Evolutionary conservation across 2,797 vertebrate species (phyloP).

Genomic region (Acanthurus lineatus): DNA sequence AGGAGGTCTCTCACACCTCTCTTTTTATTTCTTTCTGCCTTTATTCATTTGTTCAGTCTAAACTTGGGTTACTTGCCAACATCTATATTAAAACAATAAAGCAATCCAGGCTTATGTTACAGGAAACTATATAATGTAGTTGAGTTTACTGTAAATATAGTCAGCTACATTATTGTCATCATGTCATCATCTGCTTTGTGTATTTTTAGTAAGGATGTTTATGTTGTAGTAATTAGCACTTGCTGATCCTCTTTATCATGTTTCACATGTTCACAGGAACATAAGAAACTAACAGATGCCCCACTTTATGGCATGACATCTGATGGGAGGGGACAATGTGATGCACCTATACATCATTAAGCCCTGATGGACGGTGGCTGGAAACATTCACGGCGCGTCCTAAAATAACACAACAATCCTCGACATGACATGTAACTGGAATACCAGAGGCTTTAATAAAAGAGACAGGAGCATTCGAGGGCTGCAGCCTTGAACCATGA

Average conservation of each 20-base stretch:
- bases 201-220: constrained; percentile 18
- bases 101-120: neutral
- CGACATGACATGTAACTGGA: constrained; percentile 31
- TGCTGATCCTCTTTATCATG: constrained; percentile 35
- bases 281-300: constrained; percentile 58
- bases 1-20: neutral
- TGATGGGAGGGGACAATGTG: constrained; percentile 40
- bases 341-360: constrained; percentile 49
- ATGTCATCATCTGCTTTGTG: neutral
- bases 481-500: constrained; percentile 29
- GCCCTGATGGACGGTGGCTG: constrained; percentile 24
- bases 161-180: neutral
- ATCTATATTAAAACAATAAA: neutral
- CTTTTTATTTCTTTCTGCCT: too few relatives aligned
- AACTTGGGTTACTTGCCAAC: neutral
- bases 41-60: neutral
- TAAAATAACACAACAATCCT: constrained; percentile 70
- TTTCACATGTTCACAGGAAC: constrained; percentile 52
- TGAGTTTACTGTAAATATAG: neutral
- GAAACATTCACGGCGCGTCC: constrained; percentile 20
- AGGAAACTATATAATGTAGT: neutral
- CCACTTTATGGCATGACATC: constrained; percentile 24
- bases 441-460: constrained; percentile 31
- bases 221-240: constrained; percentile 17
- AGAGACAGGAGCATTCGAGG: constrained; percentile 23